Base-by-base conservation (phyloP, 2,888 invertebrate species). In the Aspidapion aeneum region DNA sequence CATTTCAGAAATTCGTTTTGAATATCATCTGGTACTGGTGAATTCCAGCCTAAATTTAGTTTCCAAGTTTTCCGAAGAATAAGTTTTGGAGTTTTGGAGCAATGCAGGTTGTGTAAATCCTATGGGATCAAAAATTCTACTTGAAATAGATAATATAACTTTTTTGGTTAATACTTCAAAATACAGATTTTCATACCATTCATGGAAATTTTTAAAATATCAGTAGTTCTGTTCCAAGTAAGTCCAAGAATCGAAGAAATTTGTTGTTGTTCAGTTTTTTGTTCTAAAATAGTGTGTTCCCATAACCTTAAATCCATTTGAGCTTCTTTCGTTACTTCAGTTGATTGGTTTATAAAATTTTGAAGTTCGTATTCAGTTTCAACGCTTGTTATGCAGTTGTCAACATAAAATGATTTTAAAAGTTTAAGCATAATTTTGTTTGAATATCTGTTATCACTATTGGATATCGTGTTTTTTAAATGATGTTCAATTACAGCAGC, bases 401-500 rank as follows among this genome's bases (percentile, higher is more conserved):
- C 35, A 3, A 35, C 35, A 12, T 35, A 35, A 12, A 35, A 35
- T 3, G 35, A 66, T 54, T 19, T 55, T 16, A 52, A n/a, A 7
- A n/a, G 59, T 58, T 18, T 55, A 52, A 12, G 55, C 48, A 7
- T 55, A 16, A 20, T 21, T 21, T 55, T 12, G 3, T 35, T 35
- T 12, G 35, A 7, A 12, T 35, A 35, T 16, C 57, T 21, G n/a
- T n/a, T n/a, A 5, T 49, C 58, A 48, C 20, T 58, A 12, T 60
- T 55, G 18, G n/a, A 22, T 18, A 54, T 35, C 54, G 52, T 57
- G 55, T 49, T 48, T 61, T 21, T 21, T 16, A 52, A 54, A 22
- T 21, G 58, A 57, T 66, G 59, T 18, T 66, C 64, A 18, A 69
- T 64, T 0, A 66, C 61, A 5, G 61, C 66, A 18, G 64, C 65